Conservation (phyloP, 2,797 vertebrate species). For the Galago senegalensis region DNA sequence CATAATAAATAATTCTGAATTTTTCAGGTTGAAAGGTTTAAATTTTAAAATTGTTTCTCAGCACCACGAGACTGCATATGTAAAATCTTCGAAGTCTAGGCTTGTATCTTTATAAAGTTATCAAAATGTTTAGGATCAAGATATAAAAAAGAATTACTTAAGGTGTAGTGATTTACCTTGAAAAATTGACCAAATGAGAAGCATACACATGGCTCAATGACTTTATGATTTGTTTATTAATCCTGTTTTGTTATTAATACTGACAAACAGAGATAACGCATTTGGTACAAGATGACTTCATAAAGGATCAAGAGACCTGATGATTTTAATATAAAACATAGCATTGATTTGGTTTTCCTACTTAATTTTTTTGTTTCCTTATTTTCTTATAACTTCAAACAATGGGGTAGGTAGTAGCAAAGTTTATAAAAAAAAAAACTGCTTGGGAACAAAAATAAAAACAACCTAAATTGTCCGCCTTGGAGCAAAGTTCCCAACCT, state of each 20-base stretch:
- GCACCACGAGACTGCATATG: neutral
- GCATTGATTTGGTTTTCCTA: neutral
- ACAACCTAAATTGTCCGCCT: neutral
- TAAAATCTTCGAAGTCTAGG: neutral
- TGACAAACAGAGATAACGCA: neutral
- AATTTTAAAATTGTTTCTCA: conserved; percentile 48
- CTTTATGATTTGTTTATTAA: neutral
- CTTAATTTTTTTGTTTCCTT: neutral
- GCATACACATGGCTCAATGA: neutral
- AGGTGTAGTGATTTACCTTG: neutral
- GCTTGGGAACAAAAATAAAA: neutral
- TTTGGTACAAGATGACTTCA: neutral
- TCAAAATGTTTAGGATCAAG: neutral
- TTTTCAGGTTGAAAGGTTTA: conserved; percentile 25
- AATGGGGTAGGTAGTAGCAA: neutral
- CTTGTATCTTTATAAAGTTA: conserved; percentile 38
- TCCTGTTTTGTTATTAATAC: neutral
- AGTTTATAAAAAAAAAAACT: neutral
- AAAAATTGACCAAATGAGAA: conserved; percentile 45
- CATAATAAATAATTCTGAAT: conserved; percentile 37
- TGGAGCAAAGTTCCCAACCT: neutral
- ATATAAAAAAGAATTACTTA: neutral
- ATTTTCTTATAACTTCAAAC: conserved; percentile 47
- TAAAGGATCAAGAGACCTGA: neutral
- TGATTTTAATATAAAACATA: neutral